Evolutionary conservation across 2,113 vertebrate genomes (phyloP), one percentile per base, ranked within the genome.

Genomic region (Bubo bubo): DNA sequence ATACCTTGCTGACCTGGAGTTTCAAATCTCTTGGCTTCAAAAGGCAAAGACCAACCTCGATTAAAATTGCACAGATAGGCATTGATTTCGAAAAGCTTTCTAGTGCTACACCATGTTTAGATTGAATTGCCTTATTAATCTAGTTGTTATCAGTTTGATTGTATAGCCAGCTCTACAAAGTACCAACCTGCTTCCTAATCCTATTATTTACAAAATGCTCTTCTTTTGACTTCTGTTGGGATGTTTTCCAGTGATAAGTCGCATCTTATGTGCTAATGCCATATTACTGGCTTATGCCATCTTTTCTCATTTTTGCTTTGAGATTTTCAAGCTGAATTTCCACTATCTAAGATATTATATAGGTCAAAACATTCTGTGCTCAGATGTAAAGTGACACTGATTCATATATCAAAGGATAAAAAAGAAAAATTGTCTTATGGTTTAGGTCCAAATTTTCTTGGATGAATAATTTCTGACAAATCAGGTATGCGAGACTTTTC

Each of bases 31-130:
- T 94, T 93, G 87, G 75, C 88, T 96, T 98, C 98, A 96, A 94
- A 97, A 98, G 91, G 88, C 77, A 88, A 96, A 97, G 97, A 97
- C 97, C 96, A 98, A 88, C 73, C 94, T 91, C 86, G 81, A 97
- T 97, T 97, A 97, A 97, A 96, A 94, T 53, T 90, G 94, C 85
- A 95, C 74, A 79, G 97, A 94, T 91, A 93, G 45, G 83, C 95
- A 97, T 74, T 90, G 98, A 98, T 98, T 97, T 95, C 96, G 84
- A 96, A 97, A 97, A 95, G 93, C 90, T 95, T 92, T 95, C 87
- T 86, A 90, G 74, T 52, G 95, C 96, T 90, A 67, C 58, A 89
- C 56, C 13, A 21, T 73, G 92, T 91, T 96, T 76, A 93, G 96
- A 96, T 45, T 95, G 86, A 88, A 95, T 97, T 96, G 97, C 84